Percentiles rank a stretch among this genome's conserved stretches.
phyloP scores from a whole-genome alignment of 92 coral and sea anemone genomes.

The Palythoa heliodiscus region DNA sequence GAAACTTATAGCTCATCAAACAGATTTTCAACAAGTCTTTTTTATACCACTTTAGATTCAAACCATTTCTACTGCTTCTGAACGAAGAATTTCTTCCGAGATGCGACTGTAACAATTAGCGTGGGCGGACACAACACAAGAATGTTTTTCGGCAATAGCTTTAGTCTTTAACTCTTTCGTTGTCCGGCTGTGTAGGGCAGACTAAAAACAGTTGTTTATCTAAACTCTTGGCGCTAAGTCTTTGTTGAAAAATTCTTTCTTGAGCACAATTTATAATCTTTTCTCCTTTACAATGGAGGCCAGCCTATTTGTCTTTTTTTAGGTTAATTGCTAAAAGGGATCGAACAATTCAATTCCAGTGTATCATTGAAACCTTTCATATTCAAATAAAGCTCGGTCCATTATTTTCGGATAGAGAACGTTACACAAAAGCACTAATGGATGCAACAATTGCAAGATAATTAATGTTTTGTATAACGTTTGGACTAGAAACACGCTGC shows the following conservation, averaged over 20 bases:
- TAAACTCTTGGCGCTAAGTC: slow-evolving; percentile 34
- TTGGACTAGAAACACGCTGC: slow-evolving; percentile 11
- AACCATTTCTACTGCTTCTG: slow-evolving; percentile 2
- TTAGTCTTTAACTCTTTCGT: neutral
- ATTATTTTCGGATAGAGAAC: slow-evolving; percentile 47
- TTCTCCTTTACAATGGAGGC: slow-evolving; percentile 48
- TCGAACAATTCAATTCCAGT: slow-evolving; percentile 51
- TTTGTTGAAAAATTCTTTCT: slow-evolving; percentile 51
- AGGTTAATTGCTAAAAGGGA: slow-evolving; percentile 70
- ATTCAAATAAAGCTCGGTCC: slow-evolving; percentile 55
- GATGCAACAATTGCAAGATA: slow-evolving; percentile 37
- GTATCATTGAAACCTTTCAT: slow-evolving; percentile 57
- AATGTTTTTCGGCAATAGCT: slow-evolving; percentile 13
- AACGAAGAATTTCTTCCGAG: neutral
- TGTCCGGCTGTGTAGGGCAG: neutral
- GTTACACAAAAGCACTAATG: slow-evolving; percentile 69
- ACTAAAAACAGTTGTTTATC: slow-evolving; percentile 25
- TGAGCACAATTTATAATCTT: slow-evolving; percentile 22
- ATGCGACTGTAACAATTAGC: neutral
- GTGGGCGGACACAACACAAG: neutral
- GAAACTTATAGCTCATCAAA: slow-evolving; percentile 34
- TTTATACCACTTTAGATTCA: slow-evolving; percentile 1
- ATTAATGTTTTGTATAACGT: slow-evolving; percentile 43
- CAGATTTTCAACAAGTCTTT: slow-evolving; percentile 34
- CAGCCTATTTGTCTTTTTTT: slow-evolving; percentile 48